These are phyloP conservation scores for Neuroscelio doddi DNA, from an alignment of 2,888 invertebrate genomes.

Conservation along the genomic window DNA sequence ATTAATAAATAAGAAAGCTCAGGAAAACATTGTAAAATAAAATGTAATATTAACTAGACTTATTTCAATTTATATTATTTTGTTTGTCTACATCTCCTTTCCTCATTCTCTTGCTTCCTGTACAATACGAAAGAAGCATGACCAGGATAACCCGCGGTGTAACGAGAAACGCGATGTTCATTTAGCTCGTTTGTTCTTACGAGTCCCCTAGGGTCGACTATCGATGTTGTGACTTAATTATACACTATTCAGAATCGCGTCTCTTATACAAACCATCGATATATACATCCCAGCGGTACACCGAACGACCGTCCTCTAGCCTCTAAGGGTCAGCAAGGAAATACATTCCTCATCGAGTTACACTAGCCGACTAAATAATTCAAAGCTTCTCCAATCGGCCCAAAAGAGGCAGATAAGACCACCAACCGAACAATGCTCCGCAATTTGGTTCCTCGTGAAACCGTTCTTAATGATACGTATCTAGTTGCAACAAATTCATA, in stretches of 20 bases:
- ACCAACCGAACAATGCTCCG: constrained; percentile 52
- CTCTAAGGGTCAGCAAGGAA: constrained; percentile 41
- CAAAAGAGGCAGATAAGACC: constrained; percentile 52
- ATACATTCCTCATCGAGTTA: constrained; percentile 31
- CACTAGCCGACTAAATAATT: constrained; percentile 60
- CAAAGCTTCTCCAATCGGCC: constrained; percentile 50
- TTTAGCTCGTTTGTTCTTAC: constrained; percentile 70
- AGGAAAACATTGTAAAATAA: too few species aligned
- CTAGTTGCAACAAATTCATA: constrained; percentile 62
- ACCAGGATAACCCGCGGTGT: constrained; percentile 40
- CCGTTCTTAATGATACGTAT: constrained; percentile 63
- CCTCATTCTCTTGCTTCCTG: constrained; percentile 12
- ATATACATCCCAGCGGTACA: constrained; percentile 51
- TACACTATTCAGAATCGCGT: constrained; percentile 68
- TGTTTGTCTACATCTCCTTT: constrained; percentile 8
- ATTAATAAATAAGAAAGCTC: too few species aligned
- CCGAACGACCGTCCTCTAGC: constrained; percentile 55
- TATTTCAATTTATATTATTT: too few species aligned
- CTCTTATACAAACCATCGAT: constrained; percentile 62
- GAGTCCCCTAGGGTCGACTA: constrained; percentile 60
- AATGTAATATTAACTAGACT: too few species aligned
- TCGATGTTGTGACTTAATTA: constrained; percentile 71
- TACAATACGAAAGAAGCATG: constrained; percentile 25
- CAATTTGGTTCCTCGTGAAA: constrained; percentile 55
- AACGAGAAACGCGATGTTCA: constrained; percentile 66